Conservation (phyloP, 2,888 invertebrate genomes). For the Apamea epomidion region DNA sequence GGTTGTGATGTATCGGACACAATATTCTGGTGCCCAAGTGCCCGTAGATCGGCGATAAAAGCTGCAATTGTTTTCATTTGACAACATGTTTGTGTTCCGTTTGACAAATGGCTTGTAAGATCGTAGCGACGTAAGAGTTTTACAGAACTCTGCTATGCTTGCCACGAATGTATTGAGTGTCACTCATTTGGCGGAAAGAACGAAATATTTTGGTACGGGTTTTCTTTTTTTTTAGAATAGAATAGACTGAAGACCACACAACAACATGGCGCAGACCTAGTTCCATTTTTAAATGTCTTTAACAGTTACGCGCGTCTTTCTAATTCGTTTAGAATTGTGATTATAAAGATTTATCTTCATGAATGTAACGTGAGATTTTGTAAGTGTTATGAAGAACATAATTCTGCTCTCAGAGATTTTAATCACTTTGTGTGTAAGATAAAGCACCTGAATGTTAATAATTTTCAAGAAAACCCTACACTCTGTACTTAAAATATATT, state of each 20-base stretch:
- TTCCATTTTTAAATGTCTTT: constrained; percentile 49
- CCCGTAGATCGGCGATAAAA: constrained; percentile 71
- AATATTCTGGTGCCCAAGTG: constrained; percentile 65
- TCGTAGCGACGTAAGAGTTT: constrained; percentile 71
- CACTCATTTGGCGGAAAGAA: constrained; percentile 59
- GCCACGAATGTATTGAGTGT: constrained; percentile 65
- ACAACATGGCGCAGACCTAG: constrained; percentile 29
- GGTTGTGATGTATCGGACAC: constrained; percentile 65
- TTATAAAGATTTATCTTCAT: constrained; percentile 27
- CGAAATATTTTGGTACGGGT: constrained; percentile 42
- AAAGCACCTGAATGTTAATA: constrained; percentile 50
- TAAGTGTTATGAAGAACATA: constrained; percentile 38
- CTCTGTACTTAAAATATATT: constrained; percentile 52
- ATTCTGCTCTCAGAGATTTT: constrained; percentile 47
- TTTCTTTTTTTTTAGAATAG: constrained; percentile 15
- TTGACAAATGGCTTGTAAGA: constrained; percentile 78
- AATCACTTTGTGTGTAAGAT: constrained; percentile 46
- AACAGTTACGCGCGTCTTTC: constrained; percentile 19
- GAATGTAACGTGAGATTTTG: constrained; percentile 27
- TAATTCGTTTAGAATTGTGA: constrained; percentile 34
- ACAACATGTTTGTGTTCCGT: constrained; percentile 79
- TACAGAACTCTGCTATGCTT: constrained; percentile 62
- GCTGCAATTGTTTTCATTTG: constrained; percentile 80
- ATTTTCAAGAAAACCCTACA: constrained; percentile 45
- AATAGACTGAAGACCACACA: constrained; percentile 14